Percentiles rank a stretch among this genome's conserved stretches.
Evolutionary conservation across 2,113 vertebrate species (phyloP).

Genomic region (Eleginops maclovinus): DNA sequence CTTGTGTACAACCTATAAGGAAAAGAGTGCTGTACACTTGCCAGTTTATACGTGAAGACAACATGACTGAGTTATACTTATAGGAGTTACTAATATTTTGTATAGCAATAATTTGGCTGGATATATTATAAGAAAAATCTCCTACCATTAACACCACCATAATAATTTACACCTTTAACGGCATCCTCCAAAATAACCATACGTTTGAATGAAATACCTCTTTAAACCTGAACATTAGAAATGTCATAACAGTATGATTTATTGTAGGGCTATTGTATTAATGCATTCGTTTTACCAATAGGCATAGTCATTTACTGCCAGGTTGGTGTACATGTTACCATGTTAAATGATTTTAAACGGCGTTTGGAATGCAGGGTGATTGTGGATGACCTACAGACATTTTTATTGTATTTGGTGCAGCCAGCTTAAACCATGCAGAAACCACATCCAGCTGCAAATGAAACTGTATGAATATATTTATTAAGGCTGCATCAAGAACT

Average conservation of each 20-base stretch:
- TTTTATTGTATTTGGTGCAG: slow-evolving; percentile 17
- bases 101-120: neutral
- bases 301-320: neutral
- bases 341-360: neutral
- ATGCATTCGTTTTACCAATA: neutral
- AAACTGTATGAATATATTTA: slow-evolving; percentile 20
- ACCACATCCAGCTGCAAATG: slow-evolving; percentile 52
- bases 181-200: neutral
- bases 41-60: neutral
- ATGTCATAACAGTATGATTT: neutral
- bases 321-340: neutral
- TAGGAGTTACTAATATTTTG: neutral
- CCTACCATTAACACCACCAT: neutral
- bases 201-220: neutral
- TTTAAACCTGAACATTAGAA: neutral
- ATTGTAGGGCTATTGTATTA: neutral
- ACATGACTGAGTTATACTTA: neutral
- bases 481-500: slow-evolving; percentile 6
- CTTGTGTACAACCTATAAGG: neutral
- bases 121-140: neutral
- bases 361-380: slow-evolving; percentile 14
- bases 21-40: neutral
- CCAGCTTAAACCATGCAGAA: slow-evolving; percentile 51
- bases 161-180: too few relatives aligned
- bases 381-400: slow-evolving; percentile 18